Base-by-base conservation (phyloP, 2,888 invertebrate genomes). In the Gasteruption jaculator region DNA sequence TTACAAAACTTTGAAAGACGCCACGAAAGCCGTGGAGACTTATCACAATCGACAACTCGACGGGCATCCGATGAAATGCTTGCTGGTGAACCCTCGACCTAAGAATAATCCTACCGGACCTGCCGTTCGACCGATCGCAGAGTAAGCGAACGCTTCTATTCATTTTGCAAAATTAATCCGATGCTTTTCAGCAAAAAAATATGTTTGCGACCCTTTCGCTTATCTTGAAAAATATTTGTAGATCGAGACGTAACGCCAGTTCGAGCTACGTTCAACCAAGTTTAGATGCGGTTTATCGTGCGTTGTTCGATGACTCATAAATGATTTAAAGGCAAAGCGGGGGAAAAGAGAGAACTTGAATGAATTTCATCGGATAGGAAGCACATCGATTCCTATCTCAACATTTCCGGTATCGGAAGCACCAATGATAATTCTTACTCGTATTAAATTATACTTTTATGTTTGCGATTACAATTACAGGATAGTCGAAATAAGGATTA, bases 11-110 rank as follows among this genome's bases (percentile, higher is more conserved):
- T 76, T 86, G 52, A 83, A 86, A 53, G 91, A 93, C 71, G 94
- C 94, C 20, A 83, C 89, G 57, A 83, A 83, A 68, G 93, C 95
- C 2, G 91, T 93, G 3, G 91, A 92, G 57, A 85, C 91, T 38
- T 94, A 94, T 73, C 92, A 94, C 68, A 92, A 93, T 70, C 76
- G 94, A 36, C 91, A 92, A 63, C 74, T 95, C 29, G 94, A 95
- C 74, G 92, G 93, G 1, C 89, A 90, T 63, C 91, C 91, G 4
- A 92, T 92, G 92, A 90, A 89, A 66, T 91, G 91, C 65, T 78
- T 90, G 39, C 75, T 91, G 48, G 89, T 91, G 5, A 86, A 87
- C 63, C 86, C 87, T 27, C 75, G 86, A 60, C 76, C 81, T 27
- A 74, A 80, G 48, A 76, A 78, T 63, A 80, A 80, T 57, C 76